These are phyloP conservation scores for Catharus ustulatus DNA, from an alignment of 2,797 vertebrate genomes.

Conservation along the genomic window DNA sequence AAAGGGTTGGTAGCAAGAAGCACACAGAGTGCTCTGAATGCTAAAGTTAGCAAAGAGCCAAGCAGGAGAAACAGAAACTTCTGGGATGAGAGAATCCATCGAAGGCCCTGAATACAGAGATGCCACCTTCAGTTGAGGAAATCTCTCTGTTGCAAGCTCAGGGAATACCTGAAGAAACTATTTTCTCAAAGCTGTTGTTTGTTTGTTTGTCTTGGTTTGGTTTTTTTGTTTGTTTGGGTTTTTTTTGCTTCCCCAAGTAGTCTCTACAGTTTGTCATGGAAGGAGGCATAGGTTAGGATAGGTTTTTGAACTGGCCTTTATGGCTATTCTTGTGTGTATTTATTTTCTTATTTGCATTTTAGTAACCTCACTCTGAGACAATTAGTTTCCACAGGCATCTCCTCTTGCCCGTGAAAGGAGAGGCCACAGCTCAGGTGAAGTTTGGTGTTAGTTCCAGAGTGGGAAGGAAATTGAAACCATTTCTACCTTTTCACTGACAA, in stretches of 20 bases:
- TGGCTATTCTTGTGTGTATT: background rate
- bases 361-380: background rate
- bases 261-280: accelerated
- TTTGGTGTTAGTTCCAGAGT: background rate
- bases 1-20: background rate
- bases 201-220: too few species aligned
- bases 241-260: background rate
- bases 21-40: background rate
- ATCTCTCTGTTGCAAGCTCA: background rate
- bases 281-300: background rate
- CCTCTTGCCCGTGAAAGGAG: background rate
- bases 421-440: background rate
- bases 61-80: background rate
- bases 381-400: background rate
- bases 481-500: background rate
- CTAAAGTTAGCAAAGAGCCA: background rate
- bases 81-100: background rate
- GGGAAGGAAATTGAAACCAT: background rate
- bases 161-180: background rate
- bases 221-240: too few species aligned
- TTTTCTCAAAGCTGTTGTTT: background rate
- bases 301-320: background rate
- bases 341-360: background rate
- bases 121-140: background rate
- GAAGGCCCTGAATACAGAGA: background rate